Percentiles rank a stretch among this genome's conserved stretches.
Conservation (phyloP, 1,140 invertebrate species). For the Goniozus legneri region DNA sequence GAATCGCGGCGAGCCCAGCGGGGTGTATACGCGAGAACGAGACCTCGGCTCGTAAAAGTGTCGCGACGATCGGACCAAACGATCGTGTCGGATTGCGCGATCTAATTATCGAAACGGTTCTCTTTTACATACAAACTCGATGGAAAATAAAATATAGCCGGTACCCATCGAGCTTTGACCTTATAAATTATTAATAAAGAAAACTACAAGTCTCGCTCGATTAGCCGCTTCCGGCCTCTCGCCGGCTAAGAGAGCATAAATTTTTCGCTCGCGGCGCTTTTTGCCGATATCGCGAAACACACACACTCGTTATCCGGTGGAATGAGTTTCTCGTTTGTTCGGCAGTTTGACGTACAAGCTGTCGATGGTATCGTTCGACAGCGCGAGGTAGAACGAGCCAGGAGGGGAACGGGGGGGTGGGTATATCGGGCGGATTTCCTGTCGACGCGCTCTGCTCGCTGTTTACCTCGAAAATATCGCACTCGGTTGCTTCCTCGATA, state of each 20-base stretch:
- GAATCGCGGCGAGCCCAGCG: conserved; percentile 16
- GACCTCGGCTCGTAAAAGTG: conserved; percentile 7
- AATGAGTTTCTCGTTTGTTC: conserved; percentile 5
- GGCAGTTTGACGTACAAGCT: conserved; percentile 8
- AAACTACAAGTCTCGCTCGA: no score
- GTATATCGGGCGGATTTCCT: conserved; percentile 24
- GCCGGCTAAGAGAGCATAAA: background rate
- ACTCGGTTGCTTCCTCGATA: background rate
- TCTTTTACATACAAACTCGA: background rate
- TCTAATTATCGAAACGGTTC: background rate
- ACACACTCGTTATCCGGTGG: conserved; percentile 4
- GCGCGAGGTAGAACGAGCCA: no score
- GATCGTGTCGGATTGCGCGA: background rate
- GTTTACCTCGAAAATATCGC: background rate
- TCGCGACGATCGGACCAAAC: background rate
- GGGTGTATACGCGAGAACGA: conserved; percentile 12
- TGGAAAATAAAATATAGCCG: background rate
- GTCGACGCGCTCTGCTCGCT: background rate
- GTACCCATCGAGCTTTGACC: background rate
- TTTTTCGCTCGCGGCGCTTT: background rate
- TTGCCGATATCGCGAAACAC: background rate
- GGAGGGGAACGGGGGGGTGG: no score
- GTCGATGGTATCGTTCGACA: conserved; percentile 27
- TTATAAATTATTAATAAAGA: no score
- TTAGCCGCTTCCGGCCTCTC: no score